phyloP scores from a whole-genome alignment of 2,113 vertebrate species.

The Zosterops borbonicus region DNA sequence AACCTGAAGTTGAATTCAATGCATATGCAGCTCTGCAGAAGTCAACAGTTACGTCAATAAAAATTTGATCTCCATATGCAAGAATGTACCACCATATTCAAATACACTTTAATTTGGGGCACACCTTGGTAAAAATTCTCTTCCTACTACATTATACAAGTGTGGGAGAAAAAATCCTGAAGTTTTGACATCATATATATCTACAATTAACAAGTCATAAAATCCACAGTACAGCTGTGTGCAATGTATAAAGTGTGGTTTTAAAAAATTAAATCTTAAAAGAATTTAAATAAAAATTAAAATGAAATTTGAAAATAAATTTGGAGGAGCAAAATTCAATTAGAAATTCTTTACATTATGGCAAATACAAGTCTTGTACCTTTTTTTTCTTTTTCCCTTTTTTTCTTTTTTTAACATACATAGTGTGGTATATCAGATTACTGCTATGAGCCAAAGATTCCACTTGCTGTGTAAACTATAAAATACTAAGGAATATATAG shows the following conservation, averaged over 20 bases:
- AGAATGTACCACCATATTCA: not conserved
- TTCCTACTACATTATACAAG: not conserved
- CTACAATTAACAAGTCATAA: constrained; percentile 19
- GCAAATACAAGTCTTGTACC: not conserved
- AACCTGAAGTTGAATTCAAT: not conserved
- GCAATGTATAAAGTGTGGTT: not conserved
- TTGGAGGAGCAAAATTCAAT: not conserved
- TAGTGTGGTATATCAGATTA: not conserved
- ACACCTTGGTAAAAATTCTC: not conserved
- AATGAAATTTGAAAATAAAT: not conserved
- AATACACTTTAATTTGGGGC: not conserved
- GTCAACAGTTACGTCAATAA: not conserved
- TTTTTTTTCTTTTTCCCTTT: not conserved
- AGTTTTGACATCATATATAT: not conserved
- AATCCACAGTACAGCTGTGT: not conserved
- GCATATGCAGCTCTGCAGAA: not conserved
- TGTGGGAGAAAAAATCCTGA: not conserved
- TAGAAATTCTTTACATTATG: not conserved
- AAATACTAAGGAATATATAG: not conserved
- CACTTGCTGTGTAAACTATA: not conserved
- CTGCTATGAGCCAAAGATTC: not conserved
- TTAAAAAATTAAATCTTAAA: not conserved
- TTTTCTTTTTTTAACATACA: not conserved
- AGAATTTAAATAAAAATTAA: not conserved
- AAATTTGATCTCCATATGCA: not conserved